Conservation (phyloP, 1,140 invertebrate genomes). For the Ostrea edulis region DNA sequence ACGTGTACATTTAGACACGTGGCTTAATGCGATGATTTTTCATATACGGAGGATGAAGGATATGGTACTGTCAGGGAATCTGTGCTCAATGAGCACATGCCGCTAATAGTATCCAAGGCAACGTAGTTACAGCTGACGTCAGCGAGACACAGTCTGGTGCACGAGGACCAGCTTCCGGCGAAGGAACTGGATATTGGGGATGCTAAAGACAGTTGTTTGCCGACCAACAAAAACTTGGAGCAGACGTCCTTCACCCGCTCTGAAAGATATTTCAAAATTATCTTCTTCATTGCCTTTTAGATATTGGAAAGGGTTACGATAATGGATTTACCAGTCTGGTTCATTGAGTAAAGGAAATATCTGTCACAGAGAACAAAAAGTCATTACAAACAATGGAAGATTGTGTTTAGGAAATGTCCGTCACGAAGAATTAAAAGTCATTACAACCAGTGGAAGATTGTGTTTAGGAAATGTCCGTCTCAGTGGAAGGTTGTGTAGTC, state of each 20-base stretch:
- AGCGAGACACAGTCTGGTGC: not conserved
- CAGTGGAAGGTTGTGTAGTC: too few relatives aligned
- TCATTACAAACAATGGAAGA: too few relatives aligned
- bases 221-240: conserved; percentile 7
- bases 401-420: too few relatives aligned
- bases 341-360: too few relatives aligned
- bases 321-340: too few relatives aligned
- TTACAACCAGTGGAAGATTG: too few relatives aligned
- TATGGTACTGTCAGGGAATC: not conserved
- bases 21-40: not conserved
- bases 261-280: not conserved
- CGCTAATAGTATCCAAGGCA: conserved; percentile 16
- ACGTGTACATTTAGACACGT: too few relatives aligned
- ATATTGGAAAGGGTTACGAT: not conserved
- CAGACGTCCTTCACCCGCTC: conserved; percentile 7
- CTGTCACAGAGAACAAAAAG: too few relatives aligned
- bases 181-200: not conserved
- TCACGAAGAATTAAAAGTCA: too few relatives aligned
- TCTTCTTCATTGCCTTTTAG: not conserved
- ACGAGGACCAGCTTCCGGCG: not conserved
- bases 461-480: too few relatives aligned
- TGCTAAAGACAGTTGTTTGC: not conserved
- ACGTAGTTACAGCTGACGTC: not conserved
- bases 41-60: not conserved
- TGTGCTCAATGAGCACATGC: not conserved